Evolutionary conservation across 2,797 vertebrate species (phyloP).

Genomic region (Helostoma temminkii): DNA sequence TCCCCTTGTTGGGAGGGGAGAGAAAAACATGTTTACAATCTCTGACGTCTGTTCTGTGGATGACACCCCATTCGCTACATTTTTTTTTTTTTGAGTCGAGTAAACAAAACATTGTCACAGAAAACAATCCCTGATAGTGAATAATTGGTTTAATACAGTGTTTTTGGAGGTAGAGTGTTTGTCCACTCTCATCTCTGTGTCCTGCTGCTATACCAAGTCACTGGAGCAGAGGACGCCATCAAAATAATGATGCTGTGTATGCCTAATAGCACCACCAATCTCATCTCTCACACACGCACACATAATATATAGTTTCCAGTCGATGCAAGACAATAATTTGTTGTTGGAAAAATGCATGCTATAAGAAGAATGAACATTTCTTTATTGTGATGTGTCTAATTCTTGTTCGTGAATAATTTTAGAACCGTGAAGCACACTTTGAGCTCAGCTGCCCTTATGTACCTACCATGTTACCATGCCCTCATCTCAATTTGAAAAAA

Average conservation of each 20-base stretch:
- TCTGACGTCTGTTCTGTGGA: slow-evolving; percentile 46
- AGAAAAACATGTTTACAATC: slow-evolving; percentile 76
- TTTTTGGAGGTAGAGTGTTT: slow-evolving; percentile 56
- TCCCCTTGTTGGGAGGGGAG: slow-evolving; percentile 62
- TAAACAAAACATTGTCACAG: slow-evolving; percentile 73
- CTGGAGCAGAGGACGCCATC: slow-evolving; percentile 58
- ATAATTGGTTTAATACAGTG: slow-evolving; percentile 71
- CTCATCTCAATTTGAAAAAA: slow-evolving; percentile 58
- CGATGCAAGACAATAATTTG: slow-evolving; percentile 39
- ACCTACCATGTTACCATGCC: slow-evolving; percentile 56
- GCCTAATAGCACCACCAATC: slow-evolving; percentile 40
- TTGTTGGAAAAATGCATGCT: slow-evolving; percentile 29
- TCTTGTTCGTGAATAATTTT: slow-evolving; percentile 26
- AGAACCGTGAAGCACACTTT: slow-evolving; percentile 28
- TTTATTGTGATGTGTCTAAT: slow-evolving; percentile 53
- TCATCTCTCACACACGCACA: slow-evolving; percentile 12
- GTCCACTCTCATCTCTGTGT: slow-evolving; percentile 58
- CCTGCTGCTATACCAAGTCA: slow-evolving; percentile 47
- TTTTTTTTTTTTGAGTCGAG: slow-evolving; percentile 53
- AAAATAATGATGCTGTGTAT: slow-evolving; percentile 64
- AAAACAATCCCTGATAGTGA: slow-evolving; percentile 63
- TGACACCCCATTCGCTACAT: slow-evolving; percentile 55
- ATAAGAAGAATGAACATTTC: slow-evolving; percentile 47
- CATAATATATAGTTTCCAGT: slow-evolving; percentile 23
- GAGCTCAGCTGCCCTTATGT: slow-evolving; percentile 63